Evolutionary conservation across 35 echinoderm and acorn worm genomes (phyloP).

Genomic region (Strongylocentrotus purpuratus): DNA sequence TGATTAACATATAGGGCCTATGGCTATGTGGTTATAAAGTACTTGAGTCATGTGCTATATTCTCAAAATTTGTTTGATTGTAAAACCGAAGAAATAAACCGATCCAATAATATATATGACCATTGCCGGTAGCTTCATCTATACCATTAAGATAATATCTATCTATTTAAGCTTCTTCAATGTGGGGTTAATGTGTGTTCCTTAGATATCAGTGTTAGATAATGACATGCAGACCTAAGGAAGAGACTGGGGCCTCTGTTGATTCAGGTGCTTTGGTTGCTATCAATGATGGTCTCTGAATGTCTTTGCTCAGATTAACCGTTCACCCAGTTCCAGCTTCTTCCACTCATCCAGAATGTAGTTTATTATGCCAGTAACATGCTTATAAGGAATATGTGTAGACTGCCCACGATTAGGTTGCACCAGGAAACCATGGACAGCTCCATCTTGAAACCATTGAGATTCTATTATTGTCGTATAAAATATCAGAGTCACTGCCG

Average conservation of each 20-base stretch:
- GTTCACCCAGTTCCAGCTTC: neutral
- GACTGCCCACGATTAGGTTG: too few species aligned
- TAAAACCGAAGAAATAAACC: too few species aligned
- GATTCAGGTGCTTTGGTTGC: neutral
- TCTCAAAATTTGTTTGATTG: too few species aligned
- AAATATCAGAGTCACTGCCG: neutral
- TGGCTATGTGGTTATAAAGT: too few species aligned
- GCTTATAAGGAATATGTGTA: neutral
- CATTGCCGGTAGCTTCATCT: neutral
- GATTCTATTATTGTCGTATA: neutral
- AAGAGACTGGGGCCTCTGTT: neutral
- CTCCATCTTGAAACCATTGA: neutral
- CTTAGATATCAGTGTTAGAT: neutral
- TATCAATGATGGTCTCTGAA: neutral
- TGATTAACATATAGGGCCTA: too few species aligned
- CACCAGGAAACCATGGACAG: neutral
- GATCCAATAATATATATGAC: neutral
- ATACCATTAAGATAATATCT: constrained; percentile 2
- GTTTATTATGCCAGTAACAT: neutral
- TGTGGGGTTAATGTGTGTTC: neutral
- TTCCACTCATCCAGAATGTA: neutral
- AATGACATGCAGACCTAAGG: neutral
- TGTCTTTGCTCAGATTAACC: neutral
- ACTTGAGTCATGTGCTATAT: too few species aligned
- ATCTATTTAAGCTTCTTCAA: neutral